Conservation (phyloP, 2,113 vertebrate species). For the Halichoeres trimaculatus region DNA sequence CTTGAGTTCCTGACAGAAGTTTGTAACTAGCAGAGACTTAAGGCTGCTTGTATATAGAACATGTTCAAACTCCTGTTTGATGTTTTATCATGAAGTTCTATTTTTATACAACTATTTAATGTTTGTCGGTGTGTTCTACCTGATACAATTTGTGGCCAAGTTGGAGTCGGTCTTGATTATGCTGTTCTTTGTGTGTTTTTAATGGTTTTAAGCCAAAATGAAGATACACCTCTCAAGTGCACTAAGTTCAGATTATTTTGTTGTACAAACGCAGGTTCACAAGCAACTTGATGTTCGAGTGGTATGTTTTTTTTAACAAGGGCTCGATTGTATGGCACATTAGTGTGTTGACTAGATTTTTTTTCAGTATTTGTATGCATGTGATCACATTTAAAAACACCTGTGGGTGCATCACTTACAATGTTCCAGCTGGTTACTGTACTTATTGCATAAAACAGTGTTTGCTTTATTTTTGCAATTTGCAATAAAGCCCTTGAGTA, state of each 20-base stretch:
- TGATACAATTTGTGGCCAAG: conserved; percentile 6
- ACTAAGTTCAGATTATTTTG: not conserved
- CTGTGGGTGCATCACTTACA: not conserved
- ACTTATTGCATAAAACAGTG: not conserved
- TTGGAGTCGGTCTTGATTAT: not conserved
- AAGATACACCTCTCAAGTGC: not conserved
- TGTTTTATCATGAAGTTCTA: conserved; percentile 51
- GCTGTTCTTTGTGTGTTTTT: conserved; percentile 6
- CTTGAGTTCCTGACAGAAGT: conserved; percentile 7
- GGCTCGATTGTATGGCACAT: not conserved
- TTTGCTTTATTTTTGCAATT: not conserved
- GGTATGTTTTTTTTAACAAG: not conserved
- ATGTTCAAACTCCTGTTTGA: conserved; percentile 31
- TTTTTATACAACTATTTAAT: conserved; percentile 78
- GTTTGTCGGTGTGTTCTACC: conserved; percentile 43
- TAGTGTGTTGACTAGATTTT: not conserved
- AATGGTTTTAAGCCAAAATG: conserved; percentile 12
- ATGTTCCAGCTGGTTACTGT: not conserved
- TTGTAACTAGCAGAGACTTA: not conserved
- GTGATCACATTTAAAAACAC: not conserved
- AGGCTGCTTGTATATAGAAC: conserved; percentile 45
- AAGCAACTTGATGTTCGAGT: not conserved
- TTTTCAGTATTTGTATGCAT: not conserved
- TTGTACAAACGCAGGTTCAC: conserved; percentile 50
- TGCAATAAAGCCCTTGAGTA: not conserved